Conservation (phyloP, 2,113 vertebrate genomes). For the Saguinus midas region DNA sequence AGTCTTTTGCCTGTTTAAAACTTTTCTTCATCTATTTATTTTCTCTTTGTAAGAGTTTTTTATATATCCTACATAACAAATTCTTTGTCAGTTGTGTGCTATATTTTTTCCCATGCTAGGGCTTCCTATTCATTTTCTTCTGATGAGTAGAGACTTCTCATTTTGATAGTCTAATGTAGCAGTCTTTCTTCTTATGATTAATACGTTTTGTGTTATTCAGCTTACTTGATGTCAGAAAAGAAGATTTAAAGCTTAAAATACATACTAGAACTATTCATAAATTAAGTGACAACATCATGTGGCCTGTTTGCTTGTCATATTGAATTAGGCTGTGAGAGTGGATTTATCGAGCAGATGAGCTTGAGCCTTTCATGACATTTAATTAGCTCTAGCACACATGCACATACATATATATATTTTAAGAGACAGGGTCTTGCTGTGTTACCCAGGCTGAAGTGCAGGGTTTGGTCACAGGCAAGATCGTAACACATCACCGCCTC, state of each 20-base stretch:
- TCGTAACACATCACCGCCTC: not conserved
- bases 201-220: not conserved
- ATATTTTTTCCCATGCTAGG: not conserved
- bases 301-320: not conserved
- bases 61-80: not conserved
- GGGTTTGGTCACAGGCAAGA: not conserved
- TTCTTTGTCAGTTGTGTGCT: not conserved
- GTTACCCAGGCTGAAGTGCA: not conserved
- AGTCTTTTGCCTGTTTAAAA: not conserved
- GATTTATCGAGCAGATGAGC: slow-evolving; percentile 40
- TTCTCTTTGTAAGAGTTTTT: not conserved
- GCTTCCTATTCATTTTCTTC: not conserved
- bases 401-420: not conserved
- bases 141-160: not conserved
- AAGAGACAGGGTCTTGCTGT: not conserved
- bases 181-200: slow-evolving; percentile 10
- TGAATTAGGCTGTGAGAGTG: not conserved
- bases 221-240: slow-evolving; percentile 46
- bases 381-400: not conserved
- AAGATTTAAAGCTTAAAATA: slow-evolving; percentile 25
- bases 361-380: not conserved
- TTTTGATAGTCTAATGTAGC: not conserved
- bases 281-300: not conserved
- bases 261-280: slow-evolving; percentile 28
- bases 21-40: not conserved